Percentiles rank a stretch among this genome's conserved stretches.
phyloP scores from a whole-genome alignment of 2,113 vertebrate genomes.

The Notarius quadriscutis region DNA sequence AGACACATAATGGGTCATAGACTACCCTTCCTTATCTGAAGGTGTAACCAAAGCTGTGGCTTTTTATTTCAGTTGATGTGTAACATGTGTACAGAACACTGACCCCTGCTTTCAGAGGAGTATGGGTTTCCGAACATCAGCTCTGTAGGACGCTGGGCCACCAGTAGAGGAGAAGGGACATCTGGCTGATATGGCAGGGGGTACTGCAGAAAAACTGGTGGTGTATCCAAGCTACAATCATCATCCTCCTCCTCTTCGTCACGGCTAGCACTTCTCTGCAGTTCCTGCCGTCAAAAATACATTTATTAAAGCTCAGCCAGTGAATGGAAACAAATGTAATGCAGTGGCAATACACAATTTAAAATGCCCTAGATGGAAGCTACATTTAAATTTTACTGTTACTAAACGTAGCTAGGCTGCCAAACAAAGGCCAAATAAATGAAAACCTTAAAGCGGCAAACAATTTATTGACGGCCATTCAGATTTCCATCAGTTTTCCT shows the following conservation, averaged over 20 bases:
- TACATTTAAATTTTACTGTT: constrained; percentile 28
- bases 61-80: not conserved
- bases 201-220: constrained; percentile 75
- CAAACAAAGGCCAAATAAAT: not conserved
- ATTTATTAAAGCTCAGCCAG: not conserved
- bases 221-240: constrained; percentile 68
- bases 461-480: constrained; percentile 34
- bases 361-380: constrained; percentile 1
- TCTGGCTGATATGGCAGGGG: constrained; percentile 79
- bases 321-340: not conserved
- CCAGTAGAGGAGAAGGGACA: constrained; percentile 72
- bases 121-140: constrained; percentile 94
- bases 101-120: constrained; percentile 81
- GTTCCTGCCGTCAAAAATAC: constrained; percentile 70
- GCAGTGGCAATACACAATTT: not conserved
- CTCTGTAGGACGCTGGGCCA: constrained; percentile 78
- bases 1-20: not conserved
- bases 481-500: constrained; percentile 38
- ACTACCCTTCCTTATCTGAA: not conserved
- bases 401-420: not conserved
- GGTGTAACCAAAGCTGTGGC: not conserved
- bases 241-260: constrained; percentile 70
- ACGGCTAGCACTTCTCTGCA: constrained; percentile 71
- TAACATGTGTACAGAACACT: not conserved
- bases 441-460: not conserved